Base-by-base conservation (phyloP, 2,797 vertebrate species). In the Lepus townsendii region DNA sequence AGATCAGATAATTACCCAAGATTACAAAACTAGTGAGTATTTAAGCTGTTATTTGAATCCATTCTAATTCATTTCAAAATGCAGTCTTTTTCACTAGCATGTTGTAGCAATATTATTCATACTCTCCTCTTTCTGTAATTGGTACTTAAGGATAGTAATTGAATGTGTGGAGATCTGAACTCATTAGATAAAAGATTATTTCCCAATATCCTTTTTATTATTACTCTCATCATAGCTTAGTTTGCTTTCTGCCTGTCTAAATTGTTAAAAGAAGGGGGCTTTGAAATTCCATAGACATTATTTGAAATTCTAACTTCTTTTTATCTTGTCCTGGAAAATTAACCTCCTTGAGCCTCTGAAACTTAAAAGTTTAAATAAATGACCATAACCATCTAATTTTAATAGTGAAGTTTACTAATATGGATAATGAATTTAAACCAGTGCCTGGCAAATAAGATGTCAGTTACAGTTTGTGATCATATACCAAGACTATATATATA, bases 181-280 rank as follows among this genome's bases (percentile, higher is more conserved):
- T 82, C 13, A 32, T 86, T 80, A 85, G 38, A 75, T 82, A 38
- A 68, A 69, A 86, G 16, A 24, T 86, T 82, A 54, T n/a, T 69
- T 95, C 52, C 71, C 90, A 66, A 78, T 7, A n/a, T 30, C 65
- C 27, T 78, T 50, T n/a, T 80, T 80, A n/a, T 66, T 79, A 9
- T 66, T 27, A 52, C 20, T 9, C 54, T 82, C n/a, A 14, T 52
- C 86, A 12, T 69, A 6, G 83, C 24, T 22, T 60, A 3, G 80
- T 87, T 73, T 91, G 80, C 77, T 88, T 95, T 88, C 71, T 63
- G 27, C 35, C 19, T 50, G 10, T 77, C 1, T 75, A 82, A 50
- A 60, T 77, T 35, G 72, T 13, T 35, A 35, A 71, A 71, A n/a
- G 68, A 54, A 54, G 16, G 6, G 30, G 52, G 52, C 52, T 83